Evolutionary conservation across 2,888 invertebrate genomes (phyloP), one percentile per base, ranked within the genome.

Genomic region (Acleris literana): DNA sequence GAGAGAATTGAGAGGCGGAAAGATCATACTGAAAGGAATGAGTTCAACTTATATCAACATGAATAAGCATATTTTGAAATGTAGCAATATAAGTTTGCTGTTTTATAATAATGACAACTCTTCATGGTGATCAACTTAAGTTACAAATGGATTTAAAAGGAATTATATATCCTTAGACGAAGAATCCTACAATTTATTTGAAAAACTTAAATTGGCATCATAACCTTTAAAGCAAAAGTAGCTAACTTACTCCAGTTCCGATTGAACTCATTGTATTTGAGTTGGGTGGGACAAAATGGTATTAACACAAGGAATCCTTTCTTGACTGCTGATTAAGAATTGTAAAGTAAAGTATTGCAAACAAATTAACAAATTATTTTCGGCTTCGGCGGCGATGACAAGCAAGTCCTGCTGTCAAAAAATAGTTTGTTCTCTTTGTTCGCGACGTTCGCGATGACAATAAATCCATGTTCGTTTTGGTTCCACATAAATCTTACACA

Each of bases 1-100:
- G 99, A 2, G 99, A 99, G 92, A 99, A 99, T 94, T 99, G 99
- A 51, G 99, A 99, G n/a, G 99, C 99, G 68, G 99, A 99, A 79
- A 99, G 94, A 95, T 99, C 99, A 86, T 99, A 99, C 98, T 99
- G 88, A 63, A 94, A 94, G 73, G 13, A 56, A 51, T 56, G 46
- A 22, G 58, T 69, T 63, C 69, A 51, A 68, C 69, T 70, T 52
- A 43, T 64, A 18, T 6, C 53, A 48, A 61, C 63, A 72, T 75
- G 75, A 76, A 51, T 74, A 73, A 59, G 74, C 77, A 79, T 59
- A 33, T 65, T 64, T 63, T 63, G 17, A 63, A 39, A 39, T 39
- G 48, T 5, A 65, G 1, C 7, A 39, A 39, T 39, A 43, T 5
- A 33, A 44, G 5, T 2, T 33, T 7, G n/a, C 16, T 3, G 17